A percentile compares a stretch with the other conserved stretches of the same genome.
Evolutionary conservation across 2,797 vertebrate genomes (phyloP).

Genomic region (Eidolon dupreanum): DNA sequence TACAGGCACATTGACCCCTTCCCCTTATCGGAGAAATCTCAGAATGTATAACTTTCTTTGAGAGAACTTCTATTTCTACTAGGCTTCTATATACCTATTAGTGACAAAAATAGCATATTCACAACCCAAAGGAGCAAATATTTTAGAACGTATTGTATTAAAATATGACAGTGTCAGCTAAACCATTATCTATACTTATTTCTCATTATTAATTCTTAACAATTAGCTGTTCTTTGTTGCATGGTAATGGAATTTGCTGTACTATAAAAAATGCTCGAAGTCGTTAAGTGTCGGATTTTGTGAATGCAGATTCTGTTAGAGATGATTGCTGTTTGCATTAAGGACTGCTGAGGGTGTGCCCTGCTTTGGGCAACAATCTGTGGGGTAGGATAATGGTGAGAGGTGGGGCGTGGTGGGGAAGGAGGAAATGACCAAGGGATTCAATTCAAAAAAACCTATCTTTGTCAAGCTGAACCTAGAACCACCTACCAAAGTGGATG

Average conservation of each 20-base stretch:
- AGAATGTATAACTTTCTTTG: slow-evolving; percentile 82
- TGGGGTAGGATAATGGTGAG: neutral
- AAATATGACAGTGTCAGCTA: slow-evolving; percentile 79
- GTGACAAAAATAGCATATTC: slow-evolving; percentile 80
- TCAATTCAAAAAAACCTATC: neutral
- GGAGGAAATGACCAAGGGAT: neutral
- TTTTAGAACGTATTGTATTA: slow-evolving; percentile 77
- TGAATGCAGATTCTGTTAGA: neutral
- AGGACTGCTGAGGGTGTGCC: neutral
- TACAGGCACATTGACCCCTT: slow-evolving; percentile 85
- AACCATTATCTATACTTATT: slow-evolving; percentile 78
- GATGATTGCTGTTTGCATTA: slow-evolving; percentile 47
- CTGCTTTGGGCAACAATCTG: neutral
- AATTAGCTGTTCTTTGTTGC: slow-evolving; percentile 82
- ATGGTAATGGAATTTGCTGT: slow-evolving; percentile 77
- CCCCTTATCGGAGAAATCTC: slow-evolving; percentile 85
- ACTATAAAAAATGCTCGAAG: slow-evolving; percentile 70
- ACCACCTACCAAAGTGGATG: neutral
- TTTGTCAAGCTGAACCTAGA: neutral
- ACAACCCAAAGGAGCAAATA: slow-evolving; percentile 78
- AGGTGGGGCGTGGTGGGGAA: neutral
- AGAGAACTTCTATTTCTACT: slow-evolving; percentile 83
- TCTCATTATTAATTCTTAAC: slow-evolving; percentile 81
- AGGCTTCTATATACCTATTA: slow-evolving; percentile 78
- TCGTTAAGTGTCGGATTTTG: slow-evolving; percentile 25